A percentile compares a stretch with the other conserved stretches of the same genome.
Evolutionary conservation across 1,140 invertebrate genomes (phyloP).

Genomic region (Acromyrmex echinatior): DNA sequence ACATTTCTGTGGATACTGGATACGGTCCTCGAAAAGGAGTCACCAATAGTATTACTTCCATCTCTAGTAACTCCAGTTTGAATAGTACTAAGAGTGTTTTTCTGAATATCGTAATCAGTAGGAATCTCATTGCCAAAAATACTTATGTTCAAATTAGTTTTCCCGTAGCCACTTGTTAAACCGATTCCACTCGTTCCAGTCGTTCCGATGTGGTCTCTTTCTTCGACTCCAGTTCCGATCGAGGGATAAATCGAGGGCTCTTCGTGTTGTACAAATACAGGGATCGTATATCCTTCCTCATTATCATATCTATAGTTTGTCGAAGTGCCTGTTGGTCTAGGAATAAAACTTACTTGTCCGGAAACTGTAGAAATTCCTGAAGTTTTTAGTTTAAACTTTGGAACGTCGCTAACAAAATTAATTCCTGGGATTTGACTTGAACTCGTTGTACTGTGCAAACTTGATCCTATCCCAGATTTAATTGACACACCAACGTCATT

Average conservation of each 20-base stretch:
- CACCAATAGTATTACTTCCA: constrained; percentile 55
- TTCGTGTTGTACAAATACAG: constrained; percentile 14
- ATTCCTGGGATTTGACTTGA: not conserved
- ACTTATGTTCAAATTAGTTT: constrained; percentile 45
- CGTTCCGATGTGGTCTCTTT: not conserved
- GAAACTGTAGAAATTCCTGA: constrained; percentile 14
- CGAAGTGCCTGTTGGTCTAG: constrained; percentile 3
- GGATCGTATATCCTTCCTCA: constrained; percentile 25
- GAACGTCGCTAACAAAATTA: not conserved
- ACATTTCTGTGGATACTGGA: constrained; percentile 54
- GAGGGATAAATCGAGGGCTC: constrained; percentile 36
- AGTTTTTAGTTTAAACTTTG: not conserved
- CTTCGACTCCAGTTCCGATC: not conserved
- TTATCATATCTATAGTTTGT: not conserved
- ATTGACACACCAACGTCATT: not conserved
- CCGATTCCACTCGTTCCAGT: not conserved
- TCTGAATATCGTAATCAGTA: not conserved
- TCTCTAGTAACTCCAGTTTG: constrained; percentile 39
- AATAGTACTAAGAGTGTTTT: not conserved
- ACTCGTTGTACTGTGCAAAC: not conserved
- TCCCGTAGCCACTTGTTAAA: not conserved
- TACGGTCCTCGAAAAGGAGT: constrained; percentile 59
- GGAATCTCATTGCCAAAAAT: not conserved
- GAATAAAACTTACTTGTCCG: not conserved
- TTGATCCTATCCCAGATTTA: not conserved